Percentiles rank a stretch among this genome's conserved stretches.
These are phyloP conservation scores for Mirounga angustirostris DNA, from an alignment of 2,113 vertebrate species.

Conservation along the genomic window DNA sequence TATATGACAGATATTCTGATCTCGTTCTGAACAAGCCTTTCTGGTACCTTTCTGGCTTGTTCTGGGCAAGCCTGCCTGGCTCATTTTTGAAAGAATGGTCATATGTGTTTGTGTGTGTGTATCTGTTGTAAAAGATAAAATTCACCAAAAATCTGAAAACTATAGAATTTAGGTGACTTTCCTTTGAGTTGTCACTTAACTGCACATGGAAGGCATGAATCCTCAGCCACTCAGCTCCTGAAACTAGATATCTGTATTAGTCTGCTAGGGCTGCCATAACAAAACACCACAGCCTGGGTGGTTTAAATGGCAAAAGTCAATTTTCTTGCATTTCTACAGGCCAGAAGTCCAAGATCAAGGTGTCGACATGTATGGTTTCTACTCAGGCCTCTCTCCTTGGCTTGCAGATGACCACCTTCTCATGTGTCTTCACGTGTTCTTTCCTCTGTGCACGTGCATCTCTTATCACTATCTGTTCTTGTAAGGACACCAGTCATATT, in stretches of 20 bases:
- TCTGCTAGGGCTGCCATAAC: neutral
- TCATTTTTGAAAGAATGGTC: neutral
- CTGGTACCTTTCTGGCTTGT: neutral
- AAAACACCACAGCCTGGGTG: neutral
- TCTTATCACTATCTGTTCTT: neutral
- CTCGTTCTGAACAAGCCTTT: neutral
- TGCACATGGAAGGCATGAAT: neutral
- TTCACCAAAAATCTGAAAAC: neutral
- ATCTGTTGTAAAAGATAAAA: neutral
- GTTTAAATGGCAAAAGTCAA: neutral
- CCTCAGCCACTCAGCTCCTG: neutral
- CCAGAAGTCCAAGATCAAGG: neutral
- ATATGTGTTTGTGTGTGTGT: neutral
- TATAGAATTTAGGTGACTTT: neutral
- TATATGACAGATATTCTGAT: neutral
- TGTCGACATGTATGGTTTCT: neutral
- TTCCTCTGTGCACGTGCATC: fast-evolving
- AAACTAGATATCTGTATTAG: neutral
- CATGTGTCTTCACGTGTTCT: neutral
- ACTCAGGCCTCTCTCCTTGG: neutral
- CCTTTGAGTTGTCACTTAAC: neutral
- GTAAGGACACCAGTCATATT: neutral
- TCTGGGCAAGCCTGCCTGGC: neutral
- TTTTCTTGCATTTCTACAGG: neutral
- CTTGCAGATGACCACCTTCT: neutral